Conservation (phyloP, 2,113 vertebrate species). For the Forbesichthys papilliferus region DNA sequence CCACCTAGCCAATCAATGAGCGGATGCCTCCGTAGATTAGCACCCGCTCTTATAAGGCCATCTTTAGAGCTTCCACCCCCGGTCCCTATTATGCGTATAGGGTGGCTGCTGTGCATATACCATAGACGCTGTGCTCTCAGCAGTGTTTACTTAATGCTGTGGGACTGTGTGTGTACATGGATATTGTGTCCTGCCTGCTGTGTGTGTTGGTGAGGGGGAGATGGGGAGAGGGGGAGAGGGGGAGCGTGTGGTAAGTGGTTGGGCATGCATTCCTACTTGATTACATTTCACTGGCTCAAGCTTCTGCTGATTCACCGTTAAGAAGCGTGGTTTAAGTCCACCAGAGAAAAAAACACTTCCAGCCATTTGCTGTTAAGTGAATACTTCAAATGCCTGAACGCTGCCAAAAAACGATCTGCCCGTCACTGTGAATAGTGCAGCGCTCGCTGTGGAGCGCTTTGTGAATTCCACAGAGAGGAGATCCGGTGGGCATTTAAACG, state of each 20-base stretch:
- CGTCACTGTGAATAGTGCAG: conserved; percentile 22
- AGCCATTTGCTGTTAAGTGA: conserved; percentile 1
- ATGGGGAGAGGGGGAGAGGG: neutral
- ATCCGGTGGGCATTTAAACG: conserved; percentile 9
- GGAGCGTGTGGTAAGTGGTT: conserved; percentile 5
- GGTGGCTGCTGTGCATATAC: conserved; percentile 3
- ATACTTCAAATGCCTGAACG: conserved; percentile 28
- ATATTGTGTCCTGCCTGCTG: neutral
- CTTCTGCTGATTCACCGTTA: conserved; percentile 47
- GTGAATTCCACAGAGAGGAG: conserved; percentile 19
- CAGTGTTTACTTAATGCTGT: conserved; percentile 35
- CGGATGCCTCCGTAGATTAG: conserved; percentile 19
- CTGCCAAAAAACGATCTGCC: conserved; percentile 3
- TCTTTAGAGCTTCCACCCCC: conserved; percentile 31
- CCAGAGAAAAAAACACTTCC: conserved; percentile 12
- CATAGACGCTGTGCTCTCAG: conserved; percentile 18
- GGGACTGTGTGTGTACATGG: conserved; percentile 9
- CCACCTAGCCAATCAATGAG: neutral
- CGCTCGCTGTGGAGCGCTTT: conserved; percentile 31
- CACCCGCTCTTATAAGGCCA: conserved; percentile 35
- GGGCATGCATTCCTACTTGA: conserved; percentile 40
- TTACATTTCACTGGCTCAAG: conserved; percentile 34
- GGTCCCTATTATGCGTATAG: conserved; percentile 27
- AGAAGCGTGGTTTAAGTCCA: conserved; percentile 28
- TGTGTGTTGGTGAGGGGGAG: neutral